Conservation (phyloP, 2,888 invertebrate species). For the Drosophila flavopinicola region DNA sequence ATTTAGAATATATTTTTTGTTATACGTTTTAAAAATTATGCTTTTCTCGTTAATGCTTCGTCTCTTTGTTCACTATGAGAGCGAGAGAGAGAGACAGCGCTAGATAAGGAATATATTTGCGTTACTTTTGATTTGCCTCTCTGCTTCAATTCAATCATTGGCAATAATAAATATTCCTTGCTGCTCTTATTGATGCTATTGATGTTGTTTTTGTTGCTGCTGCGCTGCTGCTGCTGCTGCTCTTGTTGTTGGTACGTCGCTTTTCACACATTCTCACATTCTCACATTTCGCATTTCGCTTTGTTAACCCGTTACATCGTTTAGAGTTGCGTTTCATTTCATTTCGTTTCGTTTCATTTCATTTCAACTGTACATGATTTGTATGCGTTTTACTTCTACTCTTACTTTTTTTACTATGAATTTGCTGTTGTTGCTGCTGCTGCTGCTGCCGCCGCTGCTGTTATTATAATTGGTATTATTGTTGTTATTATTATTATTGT, state of each 20-base stretch:
- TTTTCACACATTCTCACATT: too few relatives aligned
- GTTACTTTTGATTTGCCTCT: conserved; percentile 8
- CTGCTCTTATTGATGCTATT: conserved; percentile 15
- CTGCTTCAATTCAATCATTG: conserved; percentile 26
- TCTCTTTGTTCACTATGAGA: conserved; percentile 14
- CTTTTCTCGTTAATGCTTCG: conserved; percentile 18
- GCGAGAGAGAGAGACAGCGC: conserved; percentile 3
- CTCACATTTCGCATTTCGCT: background rate
- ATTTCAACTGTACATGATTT: conserved; percentile 82
- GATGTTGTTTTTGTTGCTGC: conserved; percentile 7
- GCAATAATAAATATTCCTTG: conserved; percentile 30
- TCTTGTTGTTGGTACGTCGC: conserved; percentile 5
- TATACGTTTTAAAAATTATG: conserved; percentile 5
- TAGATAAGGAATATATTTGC: background rate
- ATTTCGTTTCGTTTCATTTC: conserved; percentile 18
- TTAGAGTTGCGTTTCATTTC: conserved; percentile 9
- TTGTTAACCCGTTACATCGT: conserved; percentile 27
- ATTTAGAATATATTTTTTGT: conserved; percentile 43
- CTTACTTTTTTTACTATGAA: conserved; percentile 80
- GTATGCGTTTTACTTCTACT: conserved; percentile 82
- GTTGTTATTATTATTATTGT: conserved; percentile 10
- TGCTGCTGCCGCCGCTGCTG: conserved; percentile 31
- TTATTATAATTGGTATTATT: conserved; percentile 27
- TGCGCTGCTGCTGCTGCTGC: conserved; percentile 9
- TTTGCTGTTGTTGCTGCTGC: conserved; percentile 55